Conservation (phyloP, 1,140 invertebrate species). For the Drosophila ananassae region DNA sequence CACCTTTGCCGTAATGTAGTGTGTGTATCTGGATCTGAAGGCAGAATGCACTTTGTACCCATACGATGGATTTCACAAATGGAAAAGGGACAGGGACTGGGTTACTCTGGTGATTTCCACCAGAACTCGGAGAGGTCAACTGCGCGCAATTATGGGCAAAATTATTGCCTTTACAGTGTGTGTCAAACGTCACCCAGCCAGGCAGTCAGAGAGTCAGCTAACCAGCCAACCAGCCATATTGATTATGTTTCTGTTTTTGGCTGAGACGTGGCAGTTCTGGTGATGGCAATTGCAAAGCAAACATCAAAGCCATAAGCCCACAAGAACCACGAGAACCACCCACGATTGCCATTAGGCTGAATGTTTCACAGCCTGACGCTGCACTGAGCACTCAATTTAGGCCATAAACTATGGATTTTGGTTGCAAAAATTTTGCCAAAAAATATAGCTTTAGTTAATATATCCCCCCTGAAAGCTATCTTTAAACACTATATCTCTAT, state of each 20-base stretch:
- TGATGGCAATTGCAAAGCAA: conserved; percentile 41
- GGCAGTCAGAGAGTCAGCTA: too few relatives aligned
- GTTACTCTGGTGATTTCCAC: not conserved
- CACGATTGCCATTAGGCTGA: conserved; percentile 33
- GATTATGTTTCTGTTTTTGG: conserved; percentile 32
- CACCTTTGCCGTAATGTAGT: not conserved
- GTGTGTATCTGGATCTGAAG: conserved; percentile 15
- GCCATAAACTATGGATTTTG: not conserved
- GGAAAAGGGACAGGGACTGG: not conserved
- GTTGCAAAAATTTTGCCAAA: too few relatives aligned
- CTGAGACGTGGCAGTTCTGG: conserved; percentile 8
- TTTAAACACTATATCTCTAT: not conserved
- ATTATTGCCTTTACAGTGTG: conserved; percentile 30
- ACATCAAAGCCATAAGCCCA: conserved; percentile 56
- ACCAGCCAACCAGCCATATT: conserved; percentile 8
- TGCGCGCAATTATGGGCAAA: conserved; percentile 51
- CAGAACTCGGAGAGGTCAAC: conserved; percentile 28
- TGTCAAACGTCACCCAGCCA: conserved; percentile 9
- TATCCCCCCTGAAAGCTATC: not conserved
- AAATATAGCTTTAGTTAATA: not conserved
- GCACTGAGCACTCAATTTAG: conserved; percentile 12
- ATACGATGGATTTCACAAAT: not conserved
- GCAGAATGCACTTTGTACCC: conserved; percentile 52
- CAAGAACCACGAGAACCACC: conserved; percentile 11
- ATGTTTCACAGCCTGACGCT: conserved; percentile 22